Evolutionary conservation across 2,113 vertebrate species (phyloP).

Genomic region (Carollia perspicillata): DNA sequence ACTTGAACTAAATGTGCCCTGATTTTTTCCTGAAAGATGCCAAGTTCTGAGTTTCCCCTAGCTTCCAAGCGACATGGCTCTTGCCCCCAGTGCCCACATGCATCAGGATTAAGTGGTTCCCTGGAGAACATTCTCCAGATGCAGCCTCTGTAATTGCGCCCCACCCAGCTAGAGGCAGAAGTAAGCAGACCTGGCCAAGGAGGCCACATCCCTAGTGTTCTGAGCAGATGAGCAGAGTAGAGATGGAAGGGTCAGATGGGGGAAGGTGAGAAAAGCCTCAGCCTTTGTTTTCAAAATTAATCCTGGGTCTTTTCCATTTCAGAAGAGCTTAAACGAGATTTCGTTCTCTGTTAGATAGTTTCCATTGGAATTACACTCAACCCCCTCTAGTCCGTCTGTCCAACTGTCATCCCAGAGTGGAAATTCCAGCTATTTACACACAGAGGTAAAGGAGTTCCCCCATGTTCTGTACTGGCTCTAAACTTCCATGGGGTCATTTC

Average conservation of each 20-base stretch:
- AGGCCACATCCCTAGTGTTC: not conserved
- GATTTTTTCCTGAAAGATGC: not conserved
- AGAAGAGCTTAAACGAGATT: not conserved
- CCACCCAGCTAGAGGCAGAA: not conserved
- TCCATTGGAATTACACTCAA: not conserved
- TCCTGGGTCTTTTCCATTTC: not conserved
- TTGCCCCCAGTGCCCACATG: not conserved
- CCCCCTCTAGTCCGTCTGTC: not conserved
- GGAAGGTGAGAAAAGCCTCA: not conserved
- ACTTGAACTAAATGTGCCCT: slow-evolving; percentile 45
- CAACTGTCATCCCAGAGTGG: not conserved
- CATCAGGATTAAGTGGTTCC: not conserved
- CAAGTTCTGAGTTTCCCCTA: slow-evolving; percentile 10
- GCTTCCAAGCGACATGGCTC: not conserved
- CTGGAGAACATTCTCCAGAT: not conserved
- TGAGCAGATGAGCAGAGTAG: not conserved
- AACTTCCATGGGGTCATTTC: not conserved
- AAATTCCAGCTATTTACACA: not conserved
- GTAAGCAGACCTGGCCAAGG: not conserved
- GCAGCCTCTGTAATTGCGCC: not conserved
- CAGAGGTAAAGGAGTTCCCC: not conserved
- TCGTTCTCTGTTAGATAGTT: not conserved
- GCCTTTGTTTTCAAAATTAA: not conserved
- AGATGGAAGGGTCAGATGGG: not conserved
- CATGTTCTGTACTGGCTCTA: not conserved